phyloP scores from a whole-genome alignment of 2,888 invertebrate genomes.

The Orgyia antiqua region DNA sequence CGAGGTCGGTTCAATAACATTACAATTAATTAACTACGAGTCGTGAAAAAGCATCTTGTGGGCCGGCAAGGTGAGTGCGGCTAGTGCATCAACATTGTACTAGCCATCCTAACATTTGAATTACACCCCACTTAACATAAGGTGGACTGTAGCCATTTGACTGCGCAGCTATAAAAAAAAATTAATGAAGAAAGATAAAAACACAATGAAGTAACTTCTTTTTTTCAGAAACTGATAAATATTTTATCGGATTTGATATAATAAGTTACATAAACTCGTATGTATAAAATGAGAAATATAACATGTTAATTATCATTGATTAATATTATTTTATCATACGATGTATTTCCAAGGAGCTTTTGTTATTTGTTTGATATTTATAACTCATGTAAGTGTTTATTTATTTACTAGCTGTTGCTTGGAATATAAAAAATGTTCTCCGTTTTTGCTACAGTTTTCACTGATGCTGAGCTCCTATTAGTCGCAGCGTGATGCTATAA shows the following conservation, averaged over 20 bases:
- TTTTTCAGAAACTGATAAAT: slow-evolving; percentile 5
- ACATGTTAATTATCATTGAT: slow-evolving; percentile 10
- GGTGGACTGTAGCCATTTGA: too few relatives aligned
- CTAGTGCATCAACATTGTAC: too few relatives aligned
- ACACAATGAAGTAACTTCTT: not conserved
- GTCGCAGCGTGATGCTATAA: not conserved
- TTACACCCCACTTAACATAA: too few relatives aligned
- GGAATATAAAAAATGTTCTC: too few relatives aligned
- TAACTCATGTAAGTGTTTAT: slow-evolving; percentile 31
- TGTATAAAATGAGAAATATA: slow-evolving; percentile 13
- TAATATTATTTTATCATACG: slow-evolving; percentile 5
- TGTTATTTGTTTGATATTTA: slow-evolving; percentile 25
- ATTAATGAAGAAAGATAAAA: slow-evolving; percentile 11
- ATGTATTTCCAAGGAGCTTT: slow-evolving; percentile 29
- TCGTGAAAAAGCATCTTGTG: too few relatives aligned
- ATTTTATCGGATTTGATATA: slow-evolving; percentile 3
- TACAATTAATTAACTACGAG: too few relatives aligned
- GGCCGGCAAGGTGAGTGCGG: too few relatives aligned
- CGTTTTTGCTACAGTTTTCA: too few relatives aligned
- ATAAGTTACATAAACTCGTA: slow-evolving; percentile 13
- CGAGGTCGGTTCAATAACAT: too few relatives aligned
- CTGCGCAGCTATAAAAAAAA: too few relatives aligned
- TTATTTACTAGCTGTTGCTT: too few relatives aligned
- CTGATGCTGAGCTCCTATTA: not conserved
- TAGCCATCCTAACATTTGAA: too few relatives aligned